Percentiles rank a stretch among this genome's conserved stretches.
Evolutionary conservation across 2,113 vertebrate species (phyloP).

Genomic region (Myotis davidii): DNA sequence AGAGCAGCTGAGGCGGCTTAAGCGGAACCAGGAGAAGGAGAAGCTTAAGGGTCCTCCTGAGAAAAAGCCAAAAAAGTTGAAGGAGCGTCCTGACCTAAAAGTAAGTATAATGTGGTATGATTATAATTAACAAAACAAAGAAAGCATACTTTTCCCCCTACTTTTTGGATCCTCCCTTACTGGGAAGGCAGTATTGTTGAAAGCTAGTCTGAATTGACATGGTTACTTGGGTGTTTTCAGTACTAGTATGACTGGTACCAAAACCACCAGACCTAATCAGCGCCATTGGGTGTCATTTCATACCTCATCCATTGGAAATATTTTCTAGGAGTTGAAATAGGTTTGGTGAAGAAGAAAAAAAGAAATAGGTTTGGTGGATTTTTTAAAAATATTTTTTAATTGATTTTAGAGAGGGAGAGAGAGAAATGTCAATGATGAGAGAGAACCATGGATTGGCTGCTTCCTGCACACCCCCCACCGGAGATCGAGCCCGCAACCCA

Average conservation of each 20-base stretch:
- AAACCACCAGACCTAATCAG: not conserved
- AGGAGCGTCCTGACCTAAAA: conserved; percentile 98
- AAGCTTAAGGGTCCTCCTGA: conserved; percentile 97
- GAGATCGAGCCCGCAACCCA: no score
- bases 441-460: no score
- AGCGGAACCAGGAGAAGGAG: conserved; percentile 98
- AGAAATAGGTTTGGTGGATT: not conserved
- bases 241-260: not conserved
- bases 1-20: conserved; percentile 95
- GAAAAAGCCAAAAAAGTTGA: conserved; percentile 98
- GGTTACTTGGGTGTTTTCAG: not conserved
- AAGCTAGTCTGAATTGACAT: conserved; percentile 6
- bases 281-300: conserved; percentile 24
- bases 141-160: not conserved
- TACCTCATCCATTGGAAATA: not conserved
- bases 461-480: no score
- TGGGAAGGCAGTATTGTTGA: not conserved
- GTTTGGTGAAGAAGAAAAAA: not conserved
- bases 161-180: conserved; percentile 3
- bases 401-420: no score
- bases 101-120: conserved; percentile 79
- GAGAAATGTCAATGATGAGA: no score
- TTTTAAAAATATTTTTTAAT: not conserved
- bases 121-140: conserved; percentile 1
- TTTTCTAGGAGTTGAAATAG: conserved; percentile 32